These are phyloP conservation scores for Tapera naevia DNA, from an alignment of 2,797 vertebrate species.

Conservation along the genomic window DNA sequence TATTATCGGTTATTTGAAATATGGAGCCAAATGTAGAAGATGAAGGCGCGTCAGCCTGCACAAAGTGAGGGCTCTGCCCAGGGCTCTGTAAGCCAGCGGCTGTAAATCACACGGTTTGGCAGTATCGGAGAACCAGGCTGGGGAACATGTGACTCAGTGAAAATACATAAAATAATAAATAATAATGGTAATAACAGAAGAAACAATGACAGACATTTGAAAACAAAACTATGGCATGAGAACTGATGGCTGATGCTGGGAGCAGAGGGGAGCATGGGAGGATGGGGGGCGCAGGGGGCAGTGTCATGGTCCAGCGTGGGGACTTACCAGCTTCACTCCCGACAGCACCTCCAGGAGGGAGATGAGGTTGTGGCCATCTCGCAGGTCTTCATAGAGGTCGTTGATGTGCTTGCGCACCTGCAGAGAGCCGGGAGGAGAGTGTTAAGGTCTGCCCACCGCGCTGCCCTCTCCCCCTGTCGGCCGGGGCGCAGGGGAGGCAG, in stretches of 20 bases:
- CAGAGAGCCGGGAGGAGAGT: not conserved
- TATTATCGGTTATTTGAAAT: fast-evolving
- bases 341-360: slow-evolving; percentile 90
- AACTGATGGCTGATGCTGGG: not conserved
- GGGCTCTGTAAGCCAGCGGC: not conserved
- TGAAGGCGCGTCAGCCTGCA: not conserved
- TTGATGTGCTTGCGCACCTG: slow-evolving; percentile 95
- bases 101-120: not conserved
- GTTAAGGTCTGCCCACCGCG: no score
- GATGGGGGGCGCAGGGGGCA: fast-evolving
- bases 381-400: slow-evolving; percentile 88
- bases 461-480: fast-evolving
- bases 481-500: not conserved
- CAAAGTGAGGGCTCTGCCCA: not conserved
- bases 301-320: not conserved
- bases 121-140: not conserved
- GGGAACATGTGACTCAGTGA: not conserved
- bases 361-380: slow-evolving; percentile 89
- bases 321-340: slow-evolving; percentile 89
- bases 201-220: not conserved
- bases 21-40: not conserved
- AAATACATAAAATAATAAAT: not conserved
- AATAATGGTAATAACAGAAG: not conserved
- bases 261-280: not conserved
- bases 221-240: not conserved